These are phyloP conservation scores for Halotydeus destructor DNA, from an alignment of 1,140 invertebrate genomes.

Conservation along the genomic window DNA sequence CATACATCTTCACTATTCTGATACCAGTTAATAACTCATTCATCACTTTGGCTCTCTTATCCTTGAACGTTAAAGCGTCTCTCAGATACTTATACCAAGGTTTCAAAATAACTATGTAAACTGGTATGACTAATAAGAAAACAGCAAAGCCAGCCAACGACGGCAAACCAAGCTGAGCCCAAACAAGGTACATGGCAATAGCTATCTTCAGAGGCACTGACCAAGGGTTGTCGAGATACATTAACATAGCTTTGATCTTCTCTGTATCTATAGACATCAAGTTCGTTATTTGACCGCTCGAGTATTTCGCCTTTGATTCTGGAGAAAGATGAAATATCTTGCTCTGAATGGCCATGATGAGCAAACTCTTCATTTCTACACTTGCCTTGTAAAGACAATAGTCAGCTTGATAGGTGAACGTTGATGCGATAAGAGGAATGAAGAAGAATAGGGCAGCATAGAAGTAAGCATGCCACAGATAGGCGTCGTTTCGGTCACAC, in stretches of 20 bases:
- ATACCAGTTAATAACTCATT: slow-evolving; percentile 71
- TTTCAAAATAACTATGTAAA: slow-evolving; percentile 79
- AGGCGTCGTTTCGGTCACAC: too few species aligned
- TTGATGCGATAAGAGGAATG: slow-evolving; percentile 33
- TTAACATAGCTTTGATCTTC: slow-evolving; percentile 80
- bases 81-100: slow-evolving; percentile 62
- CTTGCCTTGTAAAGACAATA: slow-evolving; percentile 63
- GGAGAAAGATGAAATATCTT: slow-evolving; percentile 44
- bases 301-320: slow-evolving; percentile 30
- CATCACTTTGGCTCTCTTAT: slow-evolving; percentile 65
- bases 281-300: slow-evolving; percentile 72
- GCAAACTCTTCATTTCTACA: slow-evolving; percentile 61
- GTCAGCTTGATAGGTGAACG: slow-evolving; percentile 69
- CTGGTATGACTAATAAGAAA: slow-evolving; percentile 67
- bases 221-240: slow-evolving; percentile 95
- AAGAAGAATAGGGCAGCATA: slow-evolving; percentile 48
- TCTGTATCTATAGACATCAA: slow-evolving; percentile 92
- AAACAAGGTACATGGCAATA: slow-evolving; percentile 57
- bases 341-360: slow-evolving; percentile 62
- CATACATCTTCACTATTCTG: slow-evolving; percentile 68
- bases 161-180: slow-evolving; percentile 65
- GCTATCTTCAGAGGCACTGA: slow-evolving; percentile 60
- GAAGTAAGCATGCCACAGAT: slow-evolving; percentile 43
- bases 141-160: slow-evolving; percentile 75
- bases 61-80: slow-evolving; percentile 74